phyloP scores from a whole-genome alignment of 2,113 vertebrate genomes.

The Eudyptes chrysolophus region DNA sequence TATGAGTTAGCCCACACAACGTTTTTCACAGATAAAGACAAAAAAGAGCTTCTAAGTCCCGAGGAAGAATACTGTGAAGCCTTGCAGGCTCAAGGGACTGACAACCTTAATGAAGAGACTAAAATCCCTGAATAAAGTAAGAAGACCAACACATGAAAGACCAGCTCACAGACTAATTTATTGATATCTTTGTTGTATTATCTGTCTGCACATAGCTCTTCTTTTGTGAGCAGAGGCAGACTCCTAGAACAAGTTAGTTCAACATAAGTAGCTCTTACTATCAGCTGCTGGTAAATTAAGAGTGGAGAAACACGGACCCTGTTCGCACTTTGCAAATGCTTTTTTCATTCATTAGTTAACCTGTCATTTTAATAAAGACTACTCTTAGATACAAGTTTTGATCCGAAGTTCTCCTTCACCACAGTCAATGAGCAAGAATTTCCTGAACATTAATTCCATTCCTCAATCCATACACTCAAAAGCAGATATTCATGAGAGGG shows the following conservation, averaged over 20 bases:
- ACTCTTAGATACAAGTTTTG: neutral
- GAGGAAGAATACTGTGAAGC: neutral
- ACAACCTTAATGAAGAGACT: neutral
- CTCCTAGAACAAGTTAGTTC: neutral
- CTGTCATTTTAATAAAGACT: neutral
- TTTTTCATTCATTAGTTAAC: neutral
- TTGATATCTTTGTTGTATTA: neutral
- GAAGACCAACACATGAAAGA: neutral
- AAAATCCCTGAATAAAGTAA: neutral
- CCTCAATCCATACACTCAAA: neutral
- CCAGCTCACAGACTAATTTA: neutral
- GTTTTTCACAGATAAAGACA: neutral
- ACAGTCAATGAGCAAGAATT: neutral
- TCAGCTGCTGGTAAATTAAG: neutral
- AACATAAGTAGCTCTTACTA: neutral
- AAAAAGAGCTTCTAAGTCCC: neutral
- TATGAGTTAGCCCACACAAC: neutral
- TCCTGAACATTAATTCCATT: neutral
- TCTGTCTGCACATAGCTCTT: neutral
- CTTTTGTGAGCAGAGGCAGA: neutral
- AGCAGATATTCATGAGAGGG: neutral
- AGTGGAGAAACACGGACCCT: neutral
- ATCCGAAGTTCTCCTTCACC: neutral
- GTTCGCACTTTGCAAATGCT: neutral
- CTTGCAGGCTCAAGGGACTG: neutral